Percentiles rank a stretch among this genome's conserved stretches.
Evolutionary conservation across 2,888 invertebrate species (phyloP).

Genomic region (Lobophora halterata): DNA sequence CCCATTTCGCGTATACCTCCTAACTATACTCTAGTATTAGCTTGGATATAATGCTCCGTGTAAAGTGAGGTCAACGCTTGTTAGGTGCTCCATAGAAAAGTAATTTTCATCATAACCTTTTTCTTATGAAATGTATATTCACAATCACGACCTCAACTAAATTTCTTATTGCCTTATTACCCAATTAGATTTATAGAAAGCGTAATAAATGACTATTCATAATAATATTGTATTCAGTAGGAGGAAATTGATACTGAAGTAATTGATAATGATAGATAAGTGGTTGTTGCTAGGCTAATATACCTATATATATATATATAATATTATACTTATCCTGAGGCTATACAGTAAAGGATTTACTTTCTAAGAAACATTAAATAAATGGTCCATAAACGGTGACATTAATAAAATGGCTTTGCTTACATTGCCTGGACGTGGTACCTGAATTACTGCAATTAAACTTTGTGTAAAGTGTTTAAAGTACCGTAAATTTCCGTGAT

Average conservation of each 20-base stretch:
- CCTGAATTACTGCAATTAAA: slow-evolving; percentile 40
- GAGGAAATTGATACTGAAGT: slow-evolving; percentile 23
- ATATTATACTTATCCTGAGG: too few relatives aligned
- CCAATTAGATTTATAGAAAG: slow-evolving; percentile 25
- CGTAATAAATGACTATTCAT: slow-evolving; percentile 21
- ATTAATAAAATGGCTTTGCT: slow-evolving; percentile 29
- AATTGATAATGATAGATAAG: slow-evolving; percentile 1
- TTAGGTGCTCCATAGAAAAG: slow-evolving; percentile 11
- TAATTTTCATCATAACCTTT: slow-evolving; percentile 20
- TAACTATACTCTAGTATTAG: too few relatives aligned
- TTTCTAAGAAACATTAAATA: slow-evolving; percentile 15
- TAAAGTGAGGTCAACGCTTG: slow-evolving; percentile 5
- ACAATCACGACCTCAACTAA: slow-evolving; percentile 12
- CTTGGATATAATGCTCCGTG: too few relatives aligned
- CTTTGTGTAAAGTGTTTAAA: slow-evolving; percentile 43
- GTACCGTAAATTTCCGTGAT: slow-evolving; percentile 42
- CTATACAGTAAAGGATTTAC: slow-evolving; percentile 5
- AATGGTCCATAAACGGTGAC: slow-evolving; percentile 16
- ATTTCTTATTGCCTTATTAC: slow-evolving; percentile 18
- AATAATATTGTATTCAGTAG: slow-evolving; percentile 19
- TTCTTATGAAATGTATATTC: slow-evolving; percentile 12
- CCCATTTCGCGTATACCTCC: too few relatives aligned
- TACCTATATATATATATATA: too few relatives aligned
- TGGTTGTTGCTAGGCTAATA: slow-evolving; percentile 3
- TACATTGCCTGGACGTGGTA: slow-evolving; percentile 32